phyloP scores from a whole-genome alignment of 2,797 vertebrate genomes.

The Eleutherodactylus coqui region DNA sequence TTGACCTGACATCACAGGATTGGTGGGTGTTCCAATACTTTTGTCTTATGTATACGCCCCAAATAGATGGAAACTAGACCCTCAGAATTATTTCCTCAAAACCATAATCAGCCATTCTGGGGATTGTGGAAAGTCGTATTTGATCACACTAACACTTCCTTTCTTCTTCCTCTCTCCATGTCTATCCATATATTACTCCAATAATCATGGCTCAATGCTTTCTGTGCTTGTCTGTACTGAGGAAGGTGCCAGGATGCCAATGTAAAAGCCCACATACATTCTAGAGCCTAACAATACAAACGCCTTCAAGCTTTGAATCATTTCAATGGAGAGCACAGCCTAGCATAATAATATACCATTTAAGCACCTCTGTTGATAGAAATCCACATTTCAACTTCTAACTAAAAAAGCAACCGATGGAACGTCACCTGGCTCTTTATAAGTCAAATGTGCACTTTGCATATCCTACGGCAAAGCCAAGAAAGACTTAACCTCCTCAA shows the following conservation, averaged over 20 bases:
- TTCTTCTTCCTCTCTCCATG: background rate
- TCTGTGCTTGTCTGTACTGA: background rate
- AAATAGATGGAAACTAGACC: no score
- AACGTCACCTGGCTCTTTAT: background rate
- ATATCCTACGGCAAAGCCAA: constrained; percentile 55
- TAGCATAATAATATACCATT: background rate
- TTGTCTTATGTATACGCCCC: no score
- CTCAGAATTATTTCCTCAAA: no score
- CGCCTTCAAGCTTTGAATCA: background rate
- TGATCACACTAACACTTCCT: background rate
- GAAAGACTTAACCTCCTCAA: constrained; percentile 61
- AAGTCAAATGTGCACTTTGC: constrained; percentile 46
- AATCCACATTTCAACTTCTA: constrained; percentile 5
- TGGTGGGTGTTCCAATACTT: no score
- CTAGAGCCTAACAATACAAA: background rate
- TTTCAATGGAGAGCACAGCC: background rate
- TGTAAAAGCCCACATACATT: background rate
- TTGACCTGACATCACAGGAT: no score
- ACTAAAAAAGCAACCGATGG: background rate
- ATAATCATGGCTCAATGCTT: background rate
- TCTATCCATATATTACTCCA: background rate
- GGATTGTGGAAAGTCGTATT: background rate
- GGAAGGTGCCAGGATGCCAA: background rate
- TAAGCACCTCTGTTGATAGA: background rate
- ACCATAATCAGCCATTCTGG: background rate